These are phyloP conservation scores for Mycetomoellerius zeteki DNA, from an alignment of 1,140 invertebrate genomes.

Conservation along the genomic window DNA sequence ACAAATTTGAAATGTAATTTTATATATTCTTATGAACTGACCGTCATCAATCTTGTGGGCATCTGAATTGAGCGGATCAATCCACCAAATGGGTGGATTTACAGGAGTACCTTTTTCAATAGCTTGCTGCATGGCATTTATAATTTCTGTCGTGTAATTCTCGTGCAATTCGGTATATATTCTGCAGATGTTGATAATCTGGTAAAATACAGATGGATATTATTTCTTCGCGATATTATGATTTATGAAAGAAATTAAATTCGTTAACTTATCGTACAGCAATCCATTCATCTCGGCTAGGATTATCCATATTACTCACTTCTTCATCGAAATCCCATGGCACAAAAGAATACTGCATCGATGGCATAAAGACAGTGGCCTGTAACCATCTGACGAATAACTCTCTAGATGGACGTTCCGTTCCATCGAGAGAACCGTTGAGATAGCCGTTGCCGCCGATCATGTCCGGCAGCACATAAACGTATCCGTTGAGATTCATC, in stretches of 20 bases:
- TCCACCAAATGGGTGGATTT: conserved; percentile 97
- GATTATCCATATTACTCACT: conserved; percentile 76
- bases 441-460: conserved; percentile 95
- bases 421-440: conserved; percentile 84
- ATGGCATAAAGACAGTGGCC: conserved; percentile 94
- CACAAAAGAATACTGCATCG: conserved; percentile 94
- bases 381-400: conserved; percentile 97
- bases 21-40: conserved; percentile 76
- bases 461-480: conserved; percentile 96
- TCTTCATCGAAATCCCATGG: conserved; percentile 95
- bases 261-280: background rate
- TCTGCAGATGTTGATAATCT: conserved; percentile 90
- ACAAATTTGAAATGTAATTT: conserved; percentile 10
- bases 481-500: conserved; percentile 94
- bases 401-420: conserved; percentile 89
- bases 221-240: background rate
- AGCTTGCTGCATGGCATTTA: conserved; percentile 88
- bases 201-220: conserved; percentile 66
- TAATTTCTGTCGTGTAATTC: conserved; percentile 89
- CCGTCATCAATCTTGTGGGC: conserved; percentile 90
- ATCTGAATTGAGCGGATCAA: conserved; percentile 90
- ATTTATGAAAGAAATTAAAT: conserved; percentile 4
- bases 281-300: background rate
- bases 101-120: conserved; percentile 90
- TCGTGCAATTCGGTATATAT: conserved; percentile 90